Base-by-base conservation (phyloP, 2,113 vertebrate genomes). In the Phaethornis superciliosus region DNA sequence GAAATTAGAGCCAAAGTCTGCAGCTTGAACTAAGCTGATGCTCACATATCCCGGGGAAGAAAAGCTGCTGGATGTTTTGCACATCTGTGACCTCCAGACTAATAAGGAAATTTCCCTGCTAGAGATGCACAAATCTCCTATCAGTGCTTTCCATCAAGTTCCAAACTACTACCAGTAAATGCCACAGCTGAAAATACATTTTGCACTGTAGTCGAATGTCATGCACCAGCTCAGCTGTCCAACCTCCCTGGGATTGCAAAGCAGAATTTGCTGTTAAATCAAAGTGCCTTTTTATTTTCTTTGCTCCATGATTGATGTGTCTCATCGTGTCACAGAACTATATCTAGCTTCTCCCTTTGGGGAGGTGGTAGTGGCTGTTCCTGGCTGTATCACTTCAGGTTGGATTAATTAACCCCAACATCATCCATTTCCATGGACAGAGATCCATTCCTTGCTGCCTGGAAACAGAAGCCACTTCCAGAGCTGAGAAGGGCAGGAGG, bases 391-490 rank as follows among this genome's bases (percentile, higher is more conserved):
- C 93, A 79, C 85, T 79, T 90, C 92, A 68, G 95, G 92, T 96
- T 22, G 4, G 89, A 84, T 94, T 96, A 93, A 96, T 96, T 96
- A 95, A 92, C 94, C 88, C 85, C 92, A 91, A 85, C 94, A 94
- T 87, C 80, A 94, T 92, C 85, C 71, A 54, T 95, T 92, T 94
- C 23, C 90, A 78, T 17, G 93, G 89, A 91, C 54, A 79, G 90
- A 81, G 89, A 83, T 92, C 81, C 90, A 49, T 96, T 95, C 92
- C 90, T 95, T 69, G 86, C 90, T 91, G 92, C 92, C 56, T 92
- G 94, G 93, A 92, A 96, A 56, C 88, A 96, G 88, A 23, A 88
- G 84, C 93, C 0, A 86, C 88, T 88, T 12, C 35, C 63, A 70
- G 89, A 51, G 88, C 2, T 40, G 75, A 49, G 2, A 78, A 84